Evolutionary conservation across 1,140 invertebrate genomes (phyloP), one percentile per base, ranked within the genome.

Genomic region (Anoplolepis gracilipes): DNA sequence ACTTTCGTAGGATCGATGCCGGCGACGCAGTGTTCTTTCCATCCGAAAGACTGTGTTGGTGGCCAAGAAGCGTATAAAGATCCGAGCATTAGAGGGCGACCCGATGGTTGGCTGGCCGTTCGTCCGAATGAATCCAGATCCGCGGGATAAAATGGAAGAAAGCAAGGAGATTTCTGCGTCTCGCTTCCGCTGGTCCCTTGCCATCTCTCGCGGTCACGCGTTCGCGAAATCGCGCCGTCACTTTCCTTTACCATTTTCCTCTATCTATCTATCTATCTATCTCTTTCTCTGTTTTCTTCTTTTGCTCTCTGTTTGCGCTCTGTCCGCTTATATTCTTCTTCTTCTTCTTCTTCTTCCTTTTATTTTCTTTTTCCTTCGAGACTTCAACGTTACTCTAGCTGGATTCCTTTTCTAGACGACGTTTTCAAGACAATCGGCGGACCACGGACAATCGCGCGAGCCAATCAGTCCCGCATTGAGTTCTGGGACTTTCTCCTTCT

Each of bases 391-490:
- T 75, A 49, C 55, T 61, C 16, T 55, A 30, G 28, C 49, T 42
- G 76, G 67, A 85, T 87, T 86, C 87, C 85, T 77, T 49, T 87
- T 67, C 72, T 30, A 39, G 33, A 19, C 42, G 39, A 62, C 55
- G 25, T 59, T 30, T 75, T 7, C 67, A 36, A 90, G 88, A 90
- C 89, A 90, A 87, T 90, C 82, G 72, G 11, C 13, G 33, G 46
- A 53, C 77, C 42, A 77, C 67, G 76, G 78, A 85, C 82, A 84
- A 85, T 87, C 84, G 73, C 73, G 65, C 79, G 64, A 64, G 81
- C 70, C 87, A 79, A 88, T 87, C 90, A 86, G 88, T 87, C 85
- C 72, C 85, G 86, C 73, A 90, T 90, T 81, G 81, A 91, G 73
- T 82, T 49, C 46, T 22, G 85, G 28, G 33, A 36, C 46, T 76